These are phyloP conservation scores for Patiria pectinifera DNA, from an alignment of 53 echinoderm and acorn worm species.

Conservation along the genomic window DNA sequence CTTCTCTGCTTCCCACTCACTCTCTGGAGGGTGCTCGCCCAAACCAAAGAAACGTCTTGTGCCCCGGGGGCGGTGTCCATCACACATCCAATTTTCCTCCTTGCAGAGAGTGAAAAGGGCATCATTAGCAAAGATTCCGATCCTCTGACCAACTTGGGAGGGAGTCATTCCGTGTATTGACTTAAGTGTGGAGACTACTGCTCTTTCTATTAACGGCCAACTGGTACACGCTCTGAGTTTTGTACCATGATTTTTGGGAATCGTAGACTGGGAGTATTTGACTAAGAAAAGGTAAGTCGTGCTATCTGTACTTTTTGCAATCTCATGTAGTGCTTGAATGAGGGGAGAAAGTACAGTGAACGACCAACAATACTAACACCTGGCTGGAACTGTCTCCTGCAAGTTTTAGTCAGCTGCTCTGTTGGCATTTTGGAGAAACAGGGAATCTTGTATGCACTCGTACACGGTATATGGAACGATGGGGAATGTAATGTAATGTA, in stretches of 20 bases:
- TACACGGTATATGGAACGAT: neutral
- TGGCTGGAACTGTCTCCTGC: neutral
- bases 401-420: neutral
- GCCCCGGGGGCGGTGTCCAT: neutral
- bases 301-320: neutral
- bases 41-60: slow-evolving; percentile 21
- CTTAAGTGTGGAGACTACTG: neutral
- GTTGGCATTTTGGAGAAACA: neutral
- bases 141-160: neutral
- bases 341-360: neutral
- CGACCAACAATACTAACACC: neutral
- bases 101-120: slow-evolving; percentile 22
- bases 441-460: neutral
- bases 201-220: neutral
- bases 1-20: neutral
- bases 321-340: neutral
- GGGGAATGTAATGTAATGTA: neutral
- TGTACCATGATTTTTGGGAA: neutral
- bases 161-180: neutral
- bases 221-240: neutral
- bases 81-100: slow-evolving; percentile 41
- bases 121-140: slow-evolving; percentile 24
- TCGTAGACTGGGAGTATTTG: neutral
- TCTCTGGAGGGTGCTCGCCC: slow-evolving; percentile 37
- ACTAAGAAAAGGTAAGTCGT: neutral